Conservation (phyloP, 2,113 vertebrate genomes). For the Nasalis larvatus region DNA sequence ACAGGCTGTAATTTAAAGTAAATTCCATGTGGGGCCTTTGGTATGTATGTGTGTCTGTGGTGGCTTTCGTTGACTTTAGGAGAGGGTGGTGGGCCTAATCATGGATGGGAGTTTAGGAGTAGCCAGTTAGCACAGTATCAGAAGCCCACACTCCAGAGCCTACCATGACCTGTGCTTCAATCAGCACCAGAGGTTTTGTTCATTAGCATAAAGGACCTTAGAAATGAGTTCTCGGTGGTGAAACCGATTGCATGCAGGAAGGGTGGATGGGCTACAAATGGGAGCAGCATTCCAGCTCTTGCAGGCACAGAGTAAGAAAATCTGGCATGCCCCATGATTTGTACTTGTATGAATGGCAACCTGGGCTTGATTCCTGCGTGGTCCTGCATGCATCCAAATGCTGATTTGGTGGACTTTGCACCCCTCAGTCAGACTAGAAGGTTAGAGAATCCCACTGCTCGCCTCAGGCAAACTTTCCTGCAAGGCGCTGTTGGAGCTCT, state of each 20-base stretch:
- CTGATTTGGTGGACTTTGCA: neutral
- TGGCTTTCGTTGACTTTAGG: neutral
- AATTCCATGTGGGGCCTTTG: neutral
- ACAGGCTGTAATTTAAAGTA: neutral
- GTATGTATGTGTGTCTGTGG: neutral
- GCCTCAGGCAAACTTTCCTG: constrained; percentile 24
- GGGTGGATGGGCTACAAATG: neutral
- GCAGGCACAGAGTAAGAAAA: neutral
- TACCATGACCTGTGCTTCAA: neutral
- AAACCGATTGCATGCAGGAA: neutral
- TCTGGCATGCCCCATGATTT: rapidly evolving
- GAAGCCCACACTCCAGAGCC: neutral
- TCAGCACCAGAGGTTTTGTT: neutral
- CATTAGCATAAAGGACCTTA: neutral
- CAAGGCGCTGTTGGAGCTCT: neutral
- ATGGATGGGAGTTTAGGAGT: neutral
- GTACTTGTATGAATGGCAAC: neutral
- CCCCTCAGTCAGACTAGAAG: neutral
- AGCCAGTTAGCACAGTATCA: neutral
- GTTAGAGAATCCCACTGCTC: neutral
- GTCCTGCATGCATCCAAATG: neutral
- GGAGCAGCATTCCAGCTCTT: neutral
- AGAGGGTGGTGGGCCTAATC: neutral
- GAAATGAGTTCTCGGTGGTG: neutral
- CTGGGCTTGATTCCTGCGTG: neutral